phyloP scores from a whole-genome alignment of 2,113 vertebrate species.

The Vulpes vulpes region DNA sequence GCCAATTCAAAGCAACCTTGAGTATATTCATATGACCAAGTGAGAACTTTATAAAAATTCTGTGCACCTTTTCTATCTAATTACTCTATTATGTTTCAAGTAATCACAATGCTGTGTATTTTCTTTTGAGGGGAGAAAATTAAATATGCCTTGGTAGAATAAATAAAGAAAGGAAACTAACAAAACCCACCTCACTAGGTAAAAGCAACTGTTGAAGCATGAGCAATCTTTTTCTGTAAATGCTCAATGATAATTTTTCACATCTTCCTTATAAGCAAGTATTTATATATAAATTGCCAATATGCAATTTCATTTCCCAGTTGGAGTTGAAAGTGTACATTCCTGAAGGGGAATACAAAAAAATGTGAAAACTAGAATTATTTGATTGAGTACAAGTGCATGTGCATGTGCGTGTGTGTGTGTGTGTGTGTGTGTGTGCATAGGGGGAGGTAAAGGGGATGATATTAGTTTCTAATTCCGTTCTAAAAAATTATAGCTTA shows the following conservation, averaged over 20 bases:
- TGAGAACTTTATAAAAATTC: constrained; percentile 60
- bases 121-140: constrained; percentile 80
- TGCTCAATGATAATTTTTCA: constrained; percentile 31
- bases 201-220: background rate
- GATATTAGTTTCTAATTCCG: background rate
- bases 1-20: constrained; percentile 73
- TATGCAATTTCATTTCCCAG: constrained; percentile 19
- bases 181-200: background rate
- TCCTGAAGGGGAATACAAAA: constrained; percentile 29
- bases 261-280: constrained; percentile 31
- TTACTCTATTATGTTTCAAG: constrained; percentile 68
- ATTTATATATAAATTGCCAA: constrained; percentile 52
- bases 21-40: constrained; percentile 38
- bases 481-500: background rate
- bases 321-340: background rate
- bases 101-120: constrained; percentile 66
- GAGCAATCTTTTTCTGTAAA: constrained; percentile 17
- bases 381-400: background rate
- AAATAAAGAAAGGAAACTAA: constrained; percentile 71
- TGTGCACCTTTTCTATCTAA: constrained; percentile 63
- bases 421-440: background rate
- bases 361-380: constrained; percentile 34
- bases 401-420: background rate
- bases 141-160: constrained; percentile 35
- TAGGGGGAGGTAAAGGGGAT: background rate